Evolutionary conservation across 2,888 invertebrate species (phyloP).

Genomic region (Ischnura elegans): DNA sequence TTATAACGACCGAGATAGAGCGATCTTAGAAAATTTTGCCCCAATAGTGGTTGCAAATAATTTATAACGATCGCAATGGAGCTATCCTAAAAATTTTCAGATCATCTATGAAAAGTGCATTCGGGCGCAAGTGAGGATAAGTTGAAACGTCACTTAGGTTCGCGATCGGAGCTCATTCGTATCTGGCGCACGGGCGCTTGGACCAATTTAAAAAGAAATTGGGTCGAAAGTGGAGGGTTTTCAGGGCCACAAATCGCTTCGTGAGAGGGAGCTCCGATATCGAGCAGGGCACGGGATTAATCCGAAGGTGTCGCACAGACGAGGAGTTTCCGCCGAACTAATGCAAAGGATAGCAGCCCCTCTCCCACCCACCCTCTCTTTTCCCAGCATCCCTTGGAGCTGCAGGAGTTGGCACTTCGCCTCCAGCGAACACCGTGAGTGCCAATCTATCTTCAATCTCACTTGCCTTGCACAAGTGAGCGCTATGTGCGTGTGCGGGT

Average conservation of each 20-base stretch:
- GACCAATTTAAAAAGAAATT: neutral
- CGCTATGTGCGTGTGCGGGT: neutral
- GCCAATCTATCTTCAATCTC: conserved; percentile 21
- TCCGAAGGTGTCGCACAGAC: conserved; percentile 54
- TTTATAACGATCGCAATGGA: no score
- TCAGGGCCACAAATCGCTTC: neutral
- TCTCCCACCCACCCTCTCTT: neutral
- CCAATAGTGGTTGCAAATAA: no score
- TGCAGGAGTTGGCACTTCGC: conserved; percentile 65
- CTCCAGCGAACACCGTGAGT: neutral
- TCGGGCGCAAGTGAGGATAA: no score
- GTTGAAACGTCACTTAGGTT: no score
- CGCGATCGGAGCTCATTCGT: neutral
- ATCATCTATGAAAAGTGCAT: no score
- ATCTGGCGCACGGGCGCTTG: no score
- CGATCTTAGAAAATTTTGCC: no score
- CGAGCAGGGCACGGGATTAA: neutral
- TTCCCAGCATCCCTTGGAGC: neutral
- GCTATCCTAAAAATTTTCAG: no score
- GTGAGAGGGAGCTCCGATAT: neutral
- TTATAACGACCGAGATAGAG: no score
- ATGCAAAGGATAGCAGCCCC: conserved; percentile 37
- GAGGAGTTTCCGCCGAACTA: conserved; percentile 31
- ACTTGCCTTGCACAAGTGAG: conserved; percentile 12
- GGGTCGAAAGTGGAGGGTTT: neutral